phyloP scores from a whole-genome alignment of 2,797 vertebrate genomes.

The Halcyon leucocephala region DNA sequence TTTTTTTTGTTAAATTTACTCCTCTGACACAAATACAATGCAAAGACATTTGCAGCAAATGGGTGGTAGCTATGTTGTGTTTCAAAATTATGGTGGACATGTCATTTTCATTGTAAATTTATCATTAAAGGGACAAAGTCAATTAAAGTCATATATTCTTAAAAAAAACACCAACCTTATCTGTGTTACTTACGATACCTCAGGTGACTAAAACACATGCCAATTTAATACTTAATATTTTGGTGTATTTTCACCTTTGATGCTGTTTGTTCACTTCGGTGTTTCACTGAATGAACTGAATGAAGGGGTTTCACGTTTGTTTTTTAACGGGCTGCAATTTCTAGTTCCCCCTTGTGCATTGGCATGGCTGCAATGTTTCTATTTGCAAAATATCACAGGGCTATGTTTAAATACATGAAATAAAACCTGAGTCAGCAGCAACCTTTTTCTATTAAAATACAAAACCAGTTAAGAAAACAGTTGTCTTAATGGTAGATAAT shows the following conservation, averaged over 20 bases:
- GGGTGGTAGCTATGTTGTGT: neutral
- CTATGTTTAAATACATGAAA: neutral
- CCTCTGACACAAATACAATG: neutral
- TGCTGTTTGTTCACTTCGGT: neutral
- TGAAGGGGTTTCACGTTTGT: neutral
- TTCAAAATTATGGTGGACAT: constrained; percentile 41
- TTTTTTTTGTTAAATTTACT: constrained; percentile 22
- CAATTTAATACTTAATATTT: neutral
- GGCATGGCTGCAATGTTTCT: neutral
- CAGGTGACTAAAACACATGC: neutral
- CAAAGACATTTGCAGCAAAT: constrained; percentile 38
- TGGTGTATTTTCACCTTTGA: neutral
- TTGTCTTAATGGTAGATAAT: neutral
- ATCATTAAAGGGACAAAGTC: constrained; percentile 59
- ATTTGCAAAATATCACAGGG: neutral
- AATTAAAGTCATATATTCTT: constrained; percentile 69
- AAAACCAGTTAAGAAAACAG: neutral
- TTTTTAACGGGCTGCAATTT: neutral
- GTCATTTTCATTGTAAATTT: constrained; percentile 69
- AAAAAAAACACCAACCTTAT: neutral
- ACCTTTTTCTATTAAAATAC: neutral
- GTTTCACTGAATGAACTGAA: neutral
- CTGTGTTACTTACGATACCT: constrained; percentile 62
- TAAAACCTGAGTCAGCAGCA: neutral
- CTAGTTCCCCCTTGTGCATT: neutral